phyloP scores from a whole-genome alignment of 1,140 invertebrate genomes.

The Mylabris phalerata region DNA sequence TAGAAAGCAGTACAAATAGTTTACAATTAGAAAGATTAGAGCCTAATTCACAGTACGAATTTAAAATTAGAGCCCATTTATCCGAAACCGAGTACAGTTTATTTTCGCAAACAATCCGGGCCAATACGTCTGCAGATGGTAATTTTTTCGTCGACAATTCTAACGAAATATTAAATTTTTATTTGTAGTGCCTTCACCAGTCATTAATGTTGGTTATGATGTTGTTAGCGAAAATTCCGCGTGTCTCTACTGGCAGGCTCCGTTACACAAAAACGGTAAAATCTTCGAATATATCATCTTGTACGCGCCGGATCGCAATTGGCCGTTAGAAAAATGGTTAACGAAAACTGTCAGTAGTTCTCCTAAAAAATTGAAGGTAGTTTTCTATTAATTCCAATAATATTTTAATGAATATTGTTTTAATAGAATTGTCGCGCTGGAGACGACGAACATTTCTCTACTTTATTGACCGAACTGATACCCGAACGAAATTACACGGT shows the following conservation, averaged over 20 bases:
- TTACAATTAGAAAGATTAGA: conserved; percentile 47
- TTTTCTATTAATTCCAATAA: not conserved
- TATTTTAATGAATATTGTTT: not conserved
- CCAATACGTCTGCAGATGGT: conserved; percentile 29
- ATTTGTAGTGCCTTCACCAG: conserved; percentile 31
- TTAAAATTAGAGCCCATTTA: conserved; percentile 47
- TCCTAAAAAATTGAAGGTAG: not conserved
- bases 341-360: conserved; percentile 16
- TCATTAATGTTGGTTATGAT: conserved; percentile 28
- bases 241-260: conserved; percentile 30
- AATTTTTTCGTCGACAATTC: not conserved
- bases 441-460: conserved; percentile 20
- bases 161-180: not conserved
- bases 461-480: conserved; percentile 42
- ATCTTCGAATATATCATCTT: conserved; percentile 28
- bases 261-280: conserved; percentile 25
- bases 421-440: conserved; percentile 16
- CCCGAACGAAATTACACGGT: conserved; percentile 48
- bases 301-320: conserved; percentile 29
- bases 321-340: conserved; percentile 28
- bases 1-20: conserved; percentile 30
- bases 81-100: conserved; percentile 2
- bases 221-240: conserved; percentile 28
- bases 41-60: conserved; percentile 54
- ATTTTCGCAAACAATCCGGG: conserved; percentile 24